Percentiles rank a stretch among this genome's conserved stretches.
phyloP scores from a whole-genome alignment of 2,113 vertebrate species.

The Ammodytes marinus region DNA sequence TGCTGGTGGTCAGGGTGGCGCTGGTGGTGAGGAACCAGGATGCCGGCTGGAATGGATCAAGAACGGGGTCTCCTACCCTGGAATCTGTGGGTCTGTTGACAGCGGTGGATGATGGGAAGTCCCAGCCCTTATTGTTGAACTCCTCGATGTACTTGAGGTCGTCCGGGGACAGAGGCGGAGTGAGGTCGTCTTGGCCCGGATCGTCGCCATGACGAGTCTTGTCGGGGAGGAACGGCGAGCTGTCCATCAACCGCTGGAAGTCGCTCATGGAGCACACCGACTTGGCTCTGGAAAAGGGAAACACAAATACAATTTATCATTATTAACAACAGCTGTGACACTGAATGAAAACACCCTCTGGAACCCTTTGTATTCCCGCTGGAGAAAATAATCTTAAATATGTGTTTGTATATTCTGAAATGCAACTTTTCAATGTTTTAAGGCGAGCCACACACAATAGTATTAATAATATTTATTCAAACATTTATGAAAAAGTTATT shows the following conservation, averaged over 20 bases:
- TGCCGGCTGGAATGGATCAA: constrained; percentile 88
- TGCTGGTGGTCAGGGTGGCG: constrained; percentile 95
- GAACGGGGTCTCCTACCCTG: constrained; percentile 68
- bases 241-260: constrained; percentile 97
- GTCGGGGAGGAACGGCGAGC: constrained; percentile 96
- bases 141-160: constrained; percentile 99
- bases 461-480: too few relatives aligned
- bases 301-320: constrained; percentile 4
- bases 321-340: neutral
- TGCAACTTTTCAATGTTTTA: constrained; percentile 31
- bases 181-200: constrained; percentile 87
- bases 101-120: constrained; percentile 78
- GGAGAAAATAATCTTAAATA: neutral
- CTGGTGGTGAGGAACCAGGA: constrained; percentile 97
- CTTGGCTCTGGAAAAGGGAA: constrained; percentile 88
- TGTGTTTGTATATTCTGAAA: constrained; percentile 1
- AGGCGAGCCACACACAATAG: neutral
- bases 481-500: too few relatives aligned
- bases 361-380: neutral
- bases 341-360: constrained; percentile 9
- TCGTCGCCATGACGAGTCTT: constrained; percentile 86
- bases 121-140: constrained; percentile 94
- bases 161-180: constrained; percentile 96
- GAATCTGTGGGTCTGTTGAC: constrained; percentile 84
- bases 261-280: constrained; percentile 99